Base-by-base conservation (phyloP, 2,888 invertebrate genomes). In the Amblyjoppa fuscipennis region DNA sequence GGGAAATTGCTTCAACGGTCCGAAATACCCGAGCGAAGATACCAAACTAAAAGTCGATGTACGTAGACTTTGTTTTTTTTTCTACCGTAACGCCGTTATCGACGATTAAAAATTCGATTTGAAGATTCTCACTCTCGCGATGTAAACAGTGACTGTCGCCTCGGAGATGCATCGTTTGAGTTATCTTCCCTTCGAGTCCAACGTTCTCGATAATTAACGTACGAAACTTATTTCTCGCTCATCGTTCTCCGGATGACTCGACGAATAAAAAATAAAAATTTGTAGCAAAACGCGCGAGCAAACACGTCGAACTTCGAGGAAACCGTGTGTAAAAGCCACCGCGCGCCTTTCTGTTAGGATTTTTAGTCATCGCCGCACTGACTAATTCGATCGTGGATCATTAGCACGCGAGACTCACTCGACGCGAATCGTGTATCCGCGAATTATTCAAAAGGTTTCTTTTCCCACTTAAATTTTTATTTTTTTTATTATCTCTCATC, bases 1-100 rank as follows among this genome's bases (percentile, higher is more conserved):
- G 64, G 71, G 51, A 83, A 79, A 83, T 85, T 76, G 74, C 53
- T 84, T 85, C 59, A 34, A 53, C 28, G 16, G 68, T 79, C 53
- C 45, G 13, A 53, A 85, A 82, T 75, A 69, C 16, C 49, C 61
- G 53, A 71, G 38, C 49, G 4, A n/a, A 64, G 49, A 9, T 71
- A 66, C 7, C 11, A 49, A 16, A 49, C 45, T 49, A 4, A 13
- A 16, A 49, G 0, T 16, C 9, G 5, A 41, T 41, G 2, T 2
- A 11, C 5, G 11, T 2, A 11, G 11, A 34, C 20, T 20, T 20
- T 20, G 20, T 11, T 41, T 11, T 11, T 34, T 38, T 41, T 41
- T 41, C 41, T 11, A 11, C 41, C 41, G 41, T 11, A 41, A 41
- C 9, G 2, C 41, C 11, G 9, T 9, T 9, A 13, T 56, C 56